A percentile compares a stretch with the other conserved stretches of the same genome.
Evolutionary conservation across 2,888 invertebrate genomes (phyloP).

Genomic region (Helicoverpa assulta): DNA sequence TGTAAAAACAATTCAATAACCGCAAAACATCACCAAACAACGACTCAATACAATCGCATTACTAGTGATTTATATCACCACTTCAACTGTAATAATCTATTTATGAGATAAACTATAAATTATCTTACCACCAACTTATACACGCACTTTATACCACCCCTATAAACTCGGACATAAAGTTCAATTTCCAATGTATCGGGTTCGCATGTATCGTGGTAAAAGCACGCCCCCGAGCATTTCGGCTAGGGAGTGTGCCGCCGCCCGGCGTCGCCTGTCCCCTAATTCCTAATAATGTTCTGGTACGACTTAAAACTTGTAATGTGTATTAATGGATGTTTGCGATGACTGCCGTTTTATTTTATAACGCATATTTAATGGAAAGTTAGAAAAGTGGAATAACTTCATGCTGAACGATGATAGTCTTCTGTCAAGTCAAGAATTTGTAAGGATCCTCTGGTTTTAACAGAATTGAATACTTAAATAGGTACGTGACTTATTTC

Average conservation of each 20-base stretch:
- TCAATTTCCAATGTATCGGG: conserved; percentile 31
- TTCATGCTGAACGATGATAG: not conserved
- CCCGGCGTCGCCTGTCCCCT: conserved; percentile 65
- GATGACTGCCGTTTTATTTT: conserved; percentile 59
- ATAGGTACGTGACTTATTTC: no score
- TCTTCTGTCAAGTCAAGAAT: no score
- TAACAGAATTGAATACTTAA: no score
- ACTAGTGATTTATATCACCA: conserved; percentile 81
- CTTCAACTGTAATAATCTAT: conserved; percentile 83
- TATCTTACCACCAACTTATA: conserved; percentile 66
- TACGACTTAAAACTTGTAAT: conserved; percentile 75
- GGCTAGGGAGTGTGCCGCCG: conserved; percentile 44
- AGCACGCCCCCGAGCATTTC: conserved; percentile 54
- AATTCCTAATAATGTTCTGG: conserved; percentile 78
- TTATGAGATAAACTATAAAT: conserved; percentile 87
- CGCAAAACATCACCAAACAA: conserved; percentile 61
- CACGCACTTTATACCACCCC: conserved; percentile 6
- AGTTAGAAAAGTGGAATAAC: conserved; percentile 17
- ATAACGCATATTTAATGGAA: conserved; percentile 52
- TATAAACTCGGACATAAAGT: conserved; percentile 7
- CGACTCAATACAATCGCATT: conserved; percentile 76
- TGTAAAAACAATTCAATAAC: conserved; percentile 70
- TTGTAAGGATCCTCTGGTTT: no score
- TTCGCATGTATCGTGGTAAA: conserved; percentile 20
- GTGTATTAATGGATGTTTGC: conserved; percentile 72